Evolutionary conservation across 2,888 invertebrate species (phyloP).

Genomic region (Leptogaster cylindrica): DNA sequence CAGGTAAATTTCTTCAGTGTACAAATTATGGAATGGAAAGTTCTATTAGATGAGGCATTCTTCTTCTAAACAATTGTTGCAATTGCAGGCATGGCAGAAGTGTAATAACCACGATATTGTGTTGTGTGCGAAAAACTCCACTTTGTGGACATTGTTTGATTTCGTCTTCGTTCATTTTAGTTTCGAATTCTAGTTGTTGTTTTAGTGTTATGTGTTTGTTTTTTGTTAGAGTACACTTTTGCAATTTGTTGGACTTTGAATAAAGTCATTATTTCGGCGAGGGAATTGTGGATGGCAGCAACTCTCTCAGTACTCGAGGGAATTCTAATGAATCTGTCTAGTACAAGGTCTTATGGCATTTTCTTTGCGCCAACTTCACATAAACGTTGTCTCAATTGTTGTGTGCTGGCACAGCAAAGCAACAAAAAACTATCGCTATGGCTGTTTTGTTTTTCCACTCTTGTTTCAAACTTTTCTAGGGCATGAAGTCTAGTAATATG

Average conservation of each 20-base stretch:
- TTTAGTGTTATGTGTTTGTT: too few species aligned
- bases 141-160: neutral
- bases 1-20: neutral
- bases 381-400: too few species aligned
- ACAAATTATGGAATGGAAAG: neutral
- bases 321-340: conserved; percentile 1
- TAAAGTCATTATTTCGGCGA: neutral
- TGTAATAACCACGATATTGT: neutral
- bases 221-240: too few species aligned
- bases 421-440: too few species aligned
- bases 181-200: neutral
- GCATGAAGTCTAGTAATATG: too few species aligned
- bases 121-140: neutral
- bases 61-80: neutral
- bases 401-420: too few species aligned
- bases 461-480: too few species aligned
- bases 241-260: neutral
- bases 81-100: neutral
- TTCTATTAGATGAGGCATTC: too few species aligned
- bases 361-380: too few species aligned
- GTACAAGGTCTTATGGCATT: conserved; percentile 9
- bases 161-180: neutral
- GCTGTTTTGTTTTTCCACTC: too few species aligned
- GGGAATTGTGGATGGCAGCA: too few species aligned
- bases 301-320: neutral